Evolutionary conservation across 1,140 invertebrate species (phyloP), one percentile per base, ranked within the genome.

Genomic region (Formica exsecta): DNA sequence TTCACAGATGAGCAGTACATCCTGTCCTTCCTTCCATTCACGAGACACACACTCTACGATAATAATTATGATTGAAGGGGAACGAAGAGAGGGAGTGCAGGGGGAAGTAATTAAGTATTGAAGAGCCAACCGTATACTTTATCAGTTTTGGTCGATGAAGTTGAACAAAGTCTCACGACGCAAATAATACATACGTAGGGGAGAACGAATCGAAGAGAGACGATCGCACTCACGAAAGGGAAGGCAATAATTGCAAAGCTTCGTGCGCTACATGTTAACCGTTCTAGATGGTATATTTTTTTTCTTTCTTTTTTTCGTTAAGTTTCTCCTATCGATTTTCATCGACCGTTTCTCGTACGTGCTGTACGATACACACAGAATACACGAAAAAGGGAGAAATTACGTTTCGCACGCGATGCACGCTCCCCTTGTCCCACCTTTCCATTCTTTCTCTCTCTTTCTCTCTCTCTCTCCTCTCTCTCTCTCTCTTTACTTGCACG

Each of bases 311-410:
- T 84, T 85, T 85, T 85, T 85, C 19, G 71, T 76, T 36, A 76
- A 74, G 75, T 59, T 62, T 36, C 32, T 38, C 8, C 29, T 65
- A 84, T 76, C 68, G 71, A 84, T 85, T 76, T 5, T 54, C 8
- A 85, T 85, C 62, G 81, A 85, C 76, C 25, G 51, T 44, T 36
- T 8, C 44, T 68, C 59, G 41, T 76, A 85, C 81, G 48, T 59
- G 65, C 19, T 44, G 22, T 57, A 51, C 16, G 7, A 38, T 54
- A 44, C 0, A 51, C 13, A 22, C 13, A 62, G 41, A 54, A 75
- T n/a, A 75, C n/a, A 85, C 59, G 61, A 85, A 85, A 85, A 77
- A 77, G 44, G 48, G 48, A 77, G 73, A 85, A 85, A 85, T 85
- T 75, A 85, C 61, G 9, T 41, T 76, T 77, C 36, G 73, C 81